phyloP scores from a whole-genome alignment of 1,140 invertebrate genomes.

The Potamilus streckersoni region DNA sequence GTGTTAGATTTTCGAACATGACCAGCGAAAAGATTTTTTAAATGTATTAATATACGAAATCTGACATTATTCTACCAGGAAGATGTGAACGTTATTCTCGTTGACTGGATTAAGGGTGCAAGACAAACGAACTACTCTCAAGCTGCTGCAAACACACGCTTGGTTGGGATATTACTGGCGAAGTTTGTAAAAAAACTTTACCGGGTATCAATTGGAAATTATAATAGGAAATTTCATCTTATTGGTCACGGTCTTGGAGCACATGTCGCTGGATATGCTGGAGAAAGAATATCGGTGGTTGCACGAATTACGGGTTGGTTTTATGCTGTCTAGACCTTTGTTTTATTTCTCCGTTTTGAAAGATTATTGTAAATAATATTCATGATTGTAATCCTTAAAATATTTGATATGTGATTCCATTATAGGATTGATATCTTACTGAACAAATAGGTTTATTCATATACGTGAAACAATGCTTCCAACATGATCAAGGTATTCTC shows the following conservation, averaged over 20 bases:
- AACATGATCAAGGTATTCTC: too few species aligned
- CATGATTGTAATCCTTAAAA: background rate
- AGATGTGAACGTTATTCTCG: constrained; percentile 85
- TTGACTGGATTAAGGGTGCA: constrained; percentile 87
- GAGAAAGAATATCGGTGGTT: constrained; percentile 84
- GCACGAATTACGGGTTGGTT: constrained; percentile 75
- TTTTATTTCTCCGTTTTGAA: background rate
- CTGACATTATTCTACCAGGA: constrained; percentile 16
- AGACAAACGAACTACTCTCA: constrained; percentile 86
- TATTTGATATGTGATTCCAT: background rate
- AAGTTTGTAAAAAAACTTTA: constrained; percentile 72
- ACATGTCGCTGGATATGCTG: constrained; percentile 89
- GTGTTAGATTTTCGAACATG: too few species aligned
- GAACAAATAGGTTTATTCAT: too few species aligned
- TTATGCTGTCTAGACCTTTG: background rate
- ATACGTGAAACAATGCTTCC: too few species aligned
- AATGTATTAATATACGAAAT: too few species aligned
- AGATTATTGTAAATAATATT: background rate
- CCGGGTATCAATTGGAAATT: constrained; percentile 16
- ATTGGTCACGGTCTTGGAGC: constrained; percentile 93
- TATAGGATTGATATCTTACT: too few species aligned
- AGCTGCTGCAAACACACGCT: constrained; percentile 89
- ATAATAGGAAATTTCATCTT: constrained; percentile 72
- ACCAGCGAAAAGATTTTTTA: too few species aligned
- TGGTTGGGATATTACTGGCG: constrained; percentile 90